Conservation (phyloP, 35 echinoderm and acorn worm species). For the Amphiura filiformis region DNA sequence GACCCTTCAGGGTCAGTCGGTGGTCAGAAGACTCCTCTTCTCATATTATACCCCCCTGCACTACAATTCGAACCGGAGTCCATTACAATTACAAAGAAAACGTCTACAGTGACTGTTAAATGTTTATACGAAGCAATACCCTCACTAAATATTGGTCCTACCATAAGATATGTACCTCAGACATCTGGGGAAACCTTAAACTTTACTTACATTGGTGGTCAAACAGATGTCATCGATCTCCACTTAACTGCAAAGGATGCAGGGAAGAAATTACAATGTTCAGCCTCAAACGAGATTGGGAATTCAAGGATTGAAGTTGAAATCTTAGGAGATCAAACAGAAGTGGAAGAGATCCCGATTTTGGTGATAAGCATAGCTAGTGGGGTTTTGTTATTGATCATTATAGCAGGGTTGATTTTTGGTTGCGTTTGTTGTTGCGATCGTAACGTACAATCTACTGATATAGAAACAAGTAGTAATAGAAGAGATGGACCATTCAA, state of each 20-base stretch:
- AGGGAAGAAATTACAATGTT: background rate
- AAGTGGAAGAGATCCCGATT: no score
- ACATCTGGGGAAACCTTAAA: background rate
- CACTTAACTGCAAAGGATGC: background rate
- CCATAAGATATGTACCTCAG: background rate
- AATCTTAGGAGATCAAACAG: background rate
- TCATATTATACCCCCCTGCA: background rate
- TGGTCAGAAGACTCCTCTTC: background rate
- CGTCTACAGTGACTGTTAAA: background rate
- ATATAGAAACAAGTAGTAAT: no score
- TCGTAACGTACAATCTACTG: no score
- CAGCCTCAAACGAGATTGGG: background rate
- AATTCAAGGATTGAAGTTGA: background rate
- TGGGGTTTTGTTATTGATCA: no score
- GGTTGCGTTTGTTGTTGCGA: no score
- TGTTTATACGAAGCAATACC: background rate
- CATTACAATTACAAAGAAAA: background rate
- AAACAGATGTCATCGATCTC: background rate
- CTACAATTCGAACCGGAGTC: background rate
- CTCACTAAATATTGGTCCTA: background rate
- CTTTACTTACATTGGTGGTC: background rate
- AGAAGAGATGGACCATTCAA: no score
- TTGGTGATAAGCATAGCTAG: no score
- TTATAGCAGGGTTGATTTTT: no score
- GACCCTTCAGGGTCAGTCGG: background rate